Evolutionary conservation across 53 echinoderm and acorn worm genomes (phyloP).

Genomic region (Actinopyga echinites): DNA sequence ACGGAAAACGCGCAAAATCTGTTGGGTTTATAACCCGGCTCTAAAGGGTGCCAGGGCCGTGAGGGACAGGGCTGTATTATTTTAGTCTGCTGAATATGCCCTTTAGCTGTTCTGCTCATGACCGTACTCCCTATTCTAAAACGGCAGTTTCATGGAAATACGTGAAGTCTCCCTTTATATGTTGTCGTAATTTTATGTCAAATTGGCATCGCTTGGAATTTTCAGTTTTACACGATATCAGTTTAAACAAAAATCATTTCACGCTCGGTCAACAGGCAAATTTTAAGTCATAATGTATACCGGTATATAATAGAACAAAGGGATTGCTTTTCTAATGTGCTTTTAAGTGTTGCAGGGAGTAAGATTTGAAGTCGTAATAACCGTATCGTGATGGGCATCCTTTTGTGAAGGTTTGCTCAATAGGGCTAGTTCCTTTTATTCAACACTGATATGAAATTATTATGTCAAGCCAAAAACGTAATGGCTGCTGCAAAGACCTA

Average conservation of each 20-base stretch:
- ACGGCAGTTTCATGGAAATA: neutral
- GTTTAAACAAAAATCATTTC: too few relatives aligned
- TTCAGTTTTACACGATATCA: too few relatives aligned
- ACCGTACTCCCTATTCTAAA: conserved; percentile 36
- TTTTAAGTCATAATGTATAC: too few relatives aligned
- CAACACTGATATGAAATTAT: conserved; percentile 32
- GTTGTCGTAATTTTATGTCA: too few relatives aligned
- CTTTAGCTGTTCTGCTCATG: conserved; percentile 43
- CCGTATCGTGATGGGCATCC: conserved; percentile 39
- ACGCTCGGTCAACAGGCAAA: too few relatives aligned
- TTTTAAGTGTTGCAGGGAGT: neutral
- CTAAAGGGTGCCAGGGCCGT: conserved; percentile 47
- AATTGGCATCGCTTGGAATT: too few relatives aligned
- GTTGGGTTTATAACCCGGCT: conserved; percentile 42
- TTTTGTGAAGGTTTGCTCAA: conserved; percentile 46
- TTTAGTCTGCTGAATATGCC: conserved; percentile 62
- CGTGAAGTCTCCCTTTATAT: too few relatives aligned
- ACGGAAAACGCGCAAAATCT: conserved; percentile 27
- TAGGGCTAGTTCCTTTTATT: conserved; percentile 39
- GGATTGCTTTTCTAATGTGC: neutral
- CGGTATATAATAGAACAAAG: conserved; percentile 17
- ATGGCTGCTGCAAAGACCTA: too few relatives aligned
- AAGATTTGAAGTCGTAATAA: conserved; percentile 20
- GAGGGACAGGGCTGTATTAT: conserved; percentile 65
- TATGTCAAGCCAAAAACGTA: conserved; percentile 9